These are phyloP conservation scores for Calameuta idolon DNA, from an alignment of 2,888 invertebrate genomes.

Conservation along the genomic window DNA sequence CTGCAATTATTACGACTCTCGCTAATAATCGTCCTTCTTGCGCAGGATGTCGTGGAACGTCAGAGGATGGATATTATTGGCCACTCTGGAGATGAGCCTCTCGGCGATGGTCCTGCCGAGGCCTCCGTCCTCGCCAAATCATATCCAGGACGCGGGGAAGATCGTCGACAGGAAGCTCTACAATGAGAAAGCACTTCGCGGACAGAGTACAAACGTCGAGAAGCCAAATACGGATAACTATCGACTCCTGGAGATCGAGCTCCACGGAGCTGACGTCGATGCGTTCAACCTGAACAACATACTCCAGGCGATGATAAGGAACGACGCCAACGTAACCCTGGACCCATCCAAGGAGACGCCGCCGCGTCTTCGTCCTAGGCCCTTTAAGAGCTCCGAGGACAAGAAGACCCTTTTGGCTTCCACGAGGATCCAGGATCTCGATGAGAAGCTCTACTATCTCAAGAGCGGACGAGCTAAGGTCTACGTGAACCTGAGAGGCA, in stretches of 20 bases:
- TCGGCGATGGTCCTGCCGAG: constrained; percentile 59
- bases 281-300: constrained; percentile 48
- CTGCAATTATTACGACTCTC: constrained; percentile 2
- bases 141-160: constrained; percentile 45
- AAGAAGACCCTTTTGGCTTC: constrained; percentile 34
- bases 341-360: constrained; percentile 49
- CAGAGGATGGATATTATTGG: constrained; percentile 35
- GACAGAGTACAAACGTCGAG: constrained; percentile 54
- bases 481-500: constrained; percentile 54
- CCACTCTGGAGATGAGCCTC: constrained; percentile 42
- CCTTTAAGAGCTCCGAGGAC: constrained; percentile 24
- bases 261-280: constrained; percentile 47
- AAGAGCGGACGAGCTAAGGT: constrained; percentile 55
- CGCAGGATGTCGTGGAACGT: constrained; percentile 45
- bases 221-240: constrained; percentile 45
- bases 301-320: constrained; percentile 40
- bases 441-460: constrained; percentile 57
- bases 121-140: constrained; percentile 56
- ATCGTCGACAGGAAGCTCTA: constrained; percentile 35
- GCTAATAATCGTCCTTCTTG: constrained; percentile 19
- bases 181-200: constrained; percentile 40
- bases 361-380: constrained; percentile 35
- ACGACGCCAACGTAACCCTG: constrained; percentile 47
- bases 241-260: constrained; percentile 57
- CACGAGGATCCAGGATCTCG: constrained; percentile 32